Evolutionary conservation across 2,888 invertebrate species (phyloP), one percentile per base, ranked within the genome.

Genomic region (Drosophila limbata): DNA sequence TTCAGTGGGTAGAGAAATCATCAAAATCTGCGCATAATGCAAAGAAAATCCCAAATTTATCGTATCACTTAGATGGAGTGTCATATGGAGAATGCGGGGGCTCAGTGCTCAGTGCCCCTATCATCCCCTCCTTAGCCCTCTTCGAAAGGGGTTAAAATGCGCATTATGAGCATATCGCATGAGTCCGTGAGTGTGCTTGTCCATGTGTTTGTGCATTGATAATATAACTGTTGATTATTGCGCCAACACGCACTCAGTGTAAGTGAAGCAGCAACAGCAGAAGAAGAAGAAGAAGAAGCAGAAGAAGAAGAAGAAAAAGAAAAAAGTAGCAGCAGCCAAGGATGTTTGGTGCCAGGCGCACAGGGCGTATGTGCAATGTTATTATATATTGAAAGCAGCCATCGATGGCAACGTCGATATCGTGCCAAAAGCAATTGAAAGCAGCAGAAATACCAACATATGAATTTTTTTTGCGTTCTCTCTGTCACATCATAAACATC

Each of bases 181-280:
- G 37, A 52, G 17, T 68, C 48, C 66, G 51, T 55, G 40, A 57
- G 52, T 59, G 53, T 69, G 21, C 44, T 28, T 51, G 15, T 61
- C 51, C 25, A 48, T 76, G 55, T 85, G 69, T 53, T 68, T 79
- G 72, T 88, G 82, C 88, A 86, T 84, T 88, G 81, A 88, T 86
- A 86, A 84, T 83, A 81, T 69, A 89, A 87, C 84, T 85, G 84
- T 85, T 88, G 89, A 88, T 85, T 85, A 85, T 87, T 86, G 87
- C 84, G 84, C 89, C 89, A 85, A 89, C 84, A 81, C 79, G 84
- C 89, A 86, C 87, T 86, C 86, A 72, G 66, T 69, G 72, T 75
- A 88, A 85, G 74, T 77, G 81, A 70, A 77, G 72, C 71, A 73
- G 65, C 55, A 66, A 44, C 51, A 61, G 48, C 42, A 60, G 6